These are phyloP conservation scores for Plodia interpunctella DNA, from an alignment of 1,140 invertebrate genomes.

Conservation along the genomic window DNA sequence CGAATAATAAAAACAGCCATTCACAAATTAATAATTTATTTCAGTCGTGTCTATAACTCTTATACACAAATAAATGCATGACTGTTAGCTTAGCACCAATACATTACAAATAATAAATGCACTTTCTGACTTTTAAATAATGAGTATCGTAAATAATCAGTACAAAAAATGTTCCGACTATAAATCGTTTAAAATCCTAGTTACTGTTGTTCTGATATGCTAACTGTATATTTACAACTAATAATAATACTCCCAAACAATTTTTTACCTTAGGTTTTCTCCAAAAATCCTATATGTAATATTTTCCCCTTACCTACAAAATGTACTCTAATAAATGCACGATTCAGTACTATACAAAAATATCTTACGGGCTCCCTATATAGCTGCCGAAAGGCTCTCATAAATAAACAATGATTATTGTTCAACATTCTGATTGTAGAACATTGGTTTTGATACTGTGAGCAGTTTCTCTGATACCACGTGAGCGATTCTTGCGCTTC, in stretches of 20 bases:
- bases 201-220: too few species aligned
- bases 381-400: slow-evolving; percentile 17
- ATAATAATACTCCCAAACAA: neutral
- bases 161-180: neutral
- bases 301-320: slow-evolving; percentile 21
- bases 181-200: neutral
- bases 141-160: slow-evolving; percentile 49
- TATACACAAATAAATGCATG: slow-evolving; percentile 4
- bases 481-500: slow-evolving; percentile 87
- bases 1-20: slow-evolving; percentile 9
- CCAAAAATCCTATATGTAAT: slow-evolving; percentile 8
- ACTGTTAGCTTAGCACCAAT: slow-evolving; percentile 53
- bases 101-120: slow-evolving; percentile 62
- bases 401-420: neutral
- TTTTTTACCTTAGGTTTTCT: neutral
- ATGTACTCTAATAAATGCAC: slow-evolving; percentile 10
- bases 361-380: neutral
- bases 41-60: neutral
- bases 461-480: slow-evolving; percentile 88
- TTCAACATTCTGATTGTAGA: slow-evolving; percentile 53
- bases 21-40: neutral
- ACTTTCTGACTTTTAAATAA: slow-evolving; percentile 54
- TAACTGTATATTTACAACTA: neutral
- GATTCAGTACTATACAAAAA: slow-evolving; percentile 4
- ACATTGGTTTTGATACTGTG: slow-evolving; percentile 85